A percentile compares a stretch with the other conserved stretches of the same genome.
These are phyloP conservation scores for Agrotis segetum DNA, from an alignment of 2,888 invertebrate genomes.

Conservation along the genomic window DNA sequence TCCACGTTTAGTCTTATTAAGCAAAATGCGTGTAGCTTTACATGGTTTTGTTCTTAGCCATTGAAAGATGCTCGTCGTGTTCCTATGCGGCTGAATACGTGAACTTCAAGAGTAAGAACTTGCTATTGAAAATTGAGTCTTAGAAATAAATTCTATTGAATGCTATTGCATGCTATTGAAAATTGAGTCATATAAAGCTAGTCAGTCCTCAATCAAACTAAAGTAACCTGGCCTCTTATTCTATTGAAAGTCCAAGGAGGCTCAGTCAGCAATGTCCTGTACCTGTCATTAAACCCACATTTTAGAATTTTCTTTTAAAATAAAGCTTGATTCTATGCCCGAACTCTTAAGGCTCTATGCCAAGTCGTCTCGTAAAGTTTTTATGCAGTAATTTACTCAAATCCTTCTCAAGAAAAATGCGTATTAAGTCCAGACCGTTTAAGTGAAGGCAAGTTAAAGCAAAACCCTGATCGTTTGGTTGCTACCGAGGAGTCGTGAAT, in stretches of 20 bases:
- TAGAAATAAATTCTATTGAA: too few relatives aligned
- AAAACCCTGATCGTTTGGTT: constrained; percentile 68
- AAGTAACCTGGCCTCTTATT: neutral
- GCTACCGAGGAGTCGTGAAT: constrained; percentile 64
- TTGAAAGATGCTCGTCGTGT: constrained; percentile 36
- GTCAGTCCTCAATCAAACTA: neutral
- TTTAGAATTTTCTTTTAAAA: neutral
- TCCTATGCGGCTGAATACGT: neutral
- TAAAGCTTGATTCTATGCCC: neutral
- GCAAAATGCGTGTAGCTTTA: constrained; percentile 68
- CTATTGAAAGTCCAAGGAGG: neutral
- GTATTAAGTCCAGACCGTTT: constrained; percentile 47
- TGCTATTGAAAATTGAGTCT: neutral
- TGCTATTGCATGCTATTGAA: too few relatives aligned
- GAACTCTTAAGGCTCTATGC: constrained; percentile 13
- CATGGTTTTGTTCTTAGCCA: constrained; percentile 63
- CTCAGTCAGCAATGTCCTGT: neutral
- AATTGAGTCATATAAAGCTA: neutral
- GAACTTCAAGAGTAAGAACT: neutral
- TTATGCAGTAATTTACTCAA: constrained; percentile 46
- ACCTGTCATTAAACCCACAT: constrained; percentile 2
- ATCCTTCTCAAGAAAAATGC: constrained; percentile 44
- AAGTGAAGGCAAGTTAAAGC: constrained; percentile 57
- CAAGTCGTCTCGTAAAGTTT: constrained; percentile 40
- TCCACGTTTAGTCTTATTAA: constrained; percentile 72